Base-by-base conservation (phyloP, 2,888 invertebrate species). In the Megastigmus dorsalis region DNA sequence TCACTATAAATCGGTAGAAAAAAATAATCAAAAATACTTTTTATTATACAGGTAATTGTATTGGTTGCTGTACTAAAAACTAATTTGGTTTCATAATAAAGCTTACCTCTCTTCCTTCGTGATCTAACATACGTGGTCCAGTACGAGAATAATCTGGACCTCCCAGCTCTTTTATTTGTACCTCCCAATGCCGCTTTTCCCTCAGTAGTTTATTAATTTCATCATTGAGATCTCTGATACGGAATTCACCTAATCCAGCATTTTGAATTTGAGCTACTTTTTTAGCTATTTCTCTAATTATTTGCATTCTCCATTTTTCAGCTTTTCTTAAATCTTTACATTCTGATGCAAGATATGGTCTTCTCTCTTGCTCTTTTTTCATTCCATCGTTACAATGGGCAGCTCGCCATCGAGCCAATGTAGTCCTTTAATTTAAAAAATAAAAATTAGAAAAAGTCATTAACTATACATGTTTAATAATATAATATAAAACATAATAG, bases 241-340 rank as follows among this genome's bases (percentile, higher is more conserved):
- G 93, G 87, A 98, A 99, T 89, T 99, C 99, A 2, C 99, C 99
- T n/a, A 99, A 91, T 72, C 99, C 99, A 79, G 99, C 97, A 89
- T 99, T 99, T 88, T 99, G 99, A 86, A 99, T 99, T 89, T 98
- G 97, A 1, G 99, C 96, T 0, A 99, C 99, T 90, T 99, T 99
- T 85, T 97, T 96, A 0, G 99, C 97, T 48, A 99, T 95, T 89
- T 99, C 99, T 70, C 98, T 91, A 69, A 99, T 96, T 74, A 99
- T 97, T 88, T 99, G 98, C 88, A 97, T 91, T 78, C 99, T 91
- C 94, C 97, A 99, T 89, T 97, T 97, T 86, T 99, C 98, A 38
- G 97, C 96, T 85, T 97, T 96, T 43, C 93, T 93, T 41, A 99
- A 88, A 84, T 96, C 96, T 80, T 93, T 93, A 89, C 99, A 99